Evolutionary conservation across 2,888 invertebrate genomes (phyloP).

Genomic region (Cremastinae sp.): DNA sequence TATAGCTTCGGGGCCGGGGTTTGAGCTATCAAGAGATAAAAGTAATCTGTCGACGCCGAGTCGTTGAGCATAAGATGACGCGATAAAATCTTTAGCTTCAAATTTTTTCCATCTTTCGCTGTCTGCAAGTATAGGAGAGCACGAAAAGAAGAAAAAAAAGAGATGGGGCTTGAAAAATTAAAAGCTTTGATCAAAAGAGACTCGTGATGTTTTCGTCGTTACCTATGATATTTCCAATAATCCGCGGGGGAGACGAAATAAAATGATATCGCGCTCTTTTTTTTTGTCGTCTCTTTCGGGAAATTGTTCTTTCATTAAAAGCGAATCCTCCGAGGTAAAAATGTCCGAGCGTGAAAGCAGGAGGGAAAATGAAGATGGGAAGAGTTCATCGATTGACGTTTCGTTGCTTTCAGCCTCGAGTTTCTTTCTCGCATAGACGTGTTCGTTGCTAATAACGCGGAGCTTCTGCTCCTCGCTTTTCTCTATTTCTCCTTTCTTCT

Average conservation of each 20-base stretch:
- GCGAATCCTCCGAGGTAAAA: background rate
- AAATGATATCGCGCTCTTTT: conserved; percentile 1
- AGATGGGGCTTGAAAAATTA: too few relatives aligned
- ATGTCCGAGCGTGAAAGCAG: background rate
- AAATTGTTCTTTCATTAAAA: background rate
- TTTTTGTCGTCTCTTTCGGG: too few relatives aligned
- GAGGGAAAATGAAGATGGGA: background rate
- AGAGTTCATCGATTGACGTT: conserved; percentile 21
- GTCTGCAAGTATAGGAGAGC: too few relatives aligned
- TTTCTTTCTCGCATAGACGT: conserved; percentile 7
- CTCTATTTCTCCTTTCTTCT: background rate
- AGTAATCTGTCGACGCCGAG: too few relatives aligned
- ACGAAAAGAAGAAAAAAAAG: too few relatives aligned
- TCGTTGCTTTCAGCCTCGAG: conserved; percentile 23
- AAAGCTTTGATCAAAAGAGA: too few relatives aligned
- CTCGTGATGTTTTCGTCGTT: too few relatives aligned
- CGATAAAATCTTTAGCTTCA: background rate
- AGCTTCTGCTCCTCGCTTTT: background rate
- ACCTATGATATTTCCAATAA: too few relatives aligned
- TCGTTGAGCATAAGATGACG: background rate
- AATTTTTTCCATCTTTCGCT: too few relatives aligned
- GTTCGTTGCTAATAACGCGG: conserved; percentile 15
- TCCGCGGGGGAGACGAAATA: conserved; percentile 21
- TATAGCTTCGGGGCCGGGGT: too few relatives aligned
- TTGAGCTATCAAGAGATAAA: too few relatives aligned